Base-by-base conservation (phyloP, 1,140 invertebrate species). In the Phortica variegata region DNA sequence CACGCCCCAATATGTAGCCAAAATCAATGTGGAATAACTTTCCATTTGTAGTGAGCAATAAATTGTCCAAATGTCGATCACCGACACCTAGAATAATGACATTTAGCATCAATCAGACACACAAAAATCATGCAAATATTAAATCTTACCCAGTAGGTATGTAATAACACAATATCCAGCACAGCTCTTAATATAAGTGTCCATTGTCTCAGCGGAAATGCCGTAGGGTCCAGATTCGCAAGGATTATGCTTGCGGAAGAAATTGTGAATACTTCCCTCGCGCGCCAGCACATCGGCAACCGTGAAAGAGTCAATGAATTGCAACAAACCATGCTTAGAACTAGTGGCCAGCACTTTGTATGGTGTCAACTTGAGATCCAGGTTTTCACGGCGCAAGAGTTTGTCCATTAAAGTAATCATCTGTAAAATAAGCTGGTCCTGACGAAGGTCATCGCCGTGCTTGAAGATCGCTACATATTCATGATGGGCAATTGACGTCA, bases 321-420 rank as follows among this genome's bases (percentile, higher is more conserved):
- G 93, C 6, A 99, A 86, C 79, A 99, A 97, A 71, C 93, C 95
- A 79, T 98, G 93, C 73, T 91, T 93, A 9, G 88, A 93, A 66
- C 92, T 94, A 0, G 95, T 98, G 2, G 97, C 95, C 29, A 99
- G 77, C 9, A 85, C 87, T 77, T 90, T 87, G 66, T 98, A 98
- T 0, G 96, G 95, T 1, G 94, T 97, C 47, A 99, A 71, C 73
- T 95, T 96, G 23, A 98, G 80, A 80, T 98, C 95, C 23, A 98
- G 79, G 79, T 98, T 97, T 79, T 97, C 93, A 56, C 90, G 82
- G 34, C 92, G 80, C 23, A 99, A 78, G 16, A 99, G 77, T 78
- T 95, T 91, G 78, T 99, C 97, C 95, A 99, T 99, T 3, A 99
- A 79, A 0, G 93, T 94, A 48, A 99, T 98, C 79, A 98, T 98